Evolutionary conservation across 1,140 invertebrate genomes (phyloP), one percentile per base, ranked within the genome.

Genomic region (Physella acuta): DNA sequence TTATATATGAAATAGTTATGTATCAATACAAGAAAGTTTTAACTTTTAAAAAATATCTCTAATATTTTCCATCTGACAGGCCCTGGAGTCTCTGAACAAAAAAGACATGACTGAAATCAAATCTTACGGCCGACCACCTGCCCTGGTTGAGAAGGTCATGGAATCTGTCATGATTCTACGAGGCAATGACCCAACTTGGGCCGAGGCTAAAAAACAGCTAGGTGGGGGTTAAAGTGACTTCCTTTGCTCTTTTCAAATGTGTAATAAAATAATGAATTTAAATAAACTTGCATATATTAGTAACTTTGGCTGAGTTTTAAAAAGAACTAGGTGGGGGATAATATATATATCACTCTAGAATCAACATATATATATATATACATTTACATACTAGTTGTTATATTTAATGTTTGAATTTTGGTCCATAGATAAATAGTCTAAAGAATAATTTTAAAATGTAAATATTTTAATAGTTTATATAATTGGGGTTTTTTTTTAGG

Each of bases 51-150:
- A 56, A 26, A 49, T 49, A 49, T 49, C n/a, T 49, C 44, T 14
- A n/a, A n/a, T n/a, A n/a, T n/a, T 8, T 8, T 56, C 8, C 11
- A 28, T 34, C n/a, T 44, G 17, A 1, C 75, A 91, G 90, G 91
- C 92, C 56, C 81, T 94, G 67, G 91, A 94, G 75, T 88, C 92
- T 16, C 83, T 94, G 28, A 94, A 92, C 79, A 95, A 94, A 83
- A 93, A 92, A 68, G 93, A 94, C 81, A 90, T 94, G 52, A 90
- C 90, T 52, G 93, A 94, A 87, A 92, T 95, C 64, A 93, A 93
- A 82, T 93, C 92, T 0, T 95, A 94, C 84, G 89, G 89, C 0
- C 89, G 90, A 75, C 93, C 93, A 1, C 93, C 93, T 17, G 85
- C 88, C 34, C 91, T 93, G 79, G 92, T 95, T 0, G 92, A 94